phyloP scores from a whole-genome alignment of 2,113 vertebrate genomes.

The Crotalus tigris region DNA sequence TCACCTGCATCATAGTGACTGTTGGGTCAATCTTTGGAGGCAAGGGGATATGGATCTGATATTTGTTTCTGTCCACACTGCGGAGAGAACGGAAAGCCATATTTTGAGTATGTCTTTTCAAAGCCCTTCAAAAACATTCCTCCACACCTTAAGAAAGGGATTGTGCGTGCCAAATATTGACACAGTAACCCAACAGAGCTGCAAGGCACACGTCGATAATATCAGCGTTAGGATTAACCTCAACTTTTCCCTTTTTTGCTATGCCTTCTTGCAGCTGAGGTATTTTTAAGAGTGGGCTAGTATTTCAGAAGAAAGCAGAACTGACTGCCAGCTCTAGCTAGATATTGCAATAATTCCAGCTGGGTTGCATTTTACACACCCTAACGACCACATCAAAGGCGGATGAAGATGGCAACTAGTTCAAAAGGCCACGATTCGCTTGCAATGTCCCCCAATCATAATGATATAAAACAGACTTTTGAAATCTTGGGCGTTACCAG shows the following conservation, averaged over 20 bases:
- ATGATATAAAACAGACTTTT: no score
- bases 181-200: background rate
- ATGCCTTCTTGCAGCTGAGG: background rate
- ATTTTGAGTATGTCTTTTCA: background rate
- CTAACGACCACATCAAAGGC: background rate
- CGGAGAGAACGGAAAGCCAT: constrained; percentile 27
- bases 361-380: background rate
- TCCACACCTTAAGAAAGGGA: background rate
- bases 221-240: background rate
- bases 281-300: background rate
- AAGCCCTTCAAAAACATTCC: background rate
- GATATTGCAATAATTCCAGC: no score
- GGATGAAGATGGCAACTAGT: background rate
- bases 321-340: background rate
- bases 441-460: no score
- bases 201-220: background rate
- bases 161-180: background rate
- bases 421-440: background rate
- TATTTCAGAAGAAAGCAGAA: background rate
- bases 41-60: constrained; percentile 97
- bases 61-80: constrained; percentile 98
- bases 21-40: constrained; percentile 99
- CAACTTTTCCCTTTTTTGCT: background rate
- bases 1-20: constrained; percentile 99
- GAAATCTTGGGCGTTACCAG: no score